Evolutionary conservation across 2,888 invertebrate genomes (phyloP), one percentile per base, ranked within the genome.

Genomic region (Herminia tarsipennalis): DNA sequence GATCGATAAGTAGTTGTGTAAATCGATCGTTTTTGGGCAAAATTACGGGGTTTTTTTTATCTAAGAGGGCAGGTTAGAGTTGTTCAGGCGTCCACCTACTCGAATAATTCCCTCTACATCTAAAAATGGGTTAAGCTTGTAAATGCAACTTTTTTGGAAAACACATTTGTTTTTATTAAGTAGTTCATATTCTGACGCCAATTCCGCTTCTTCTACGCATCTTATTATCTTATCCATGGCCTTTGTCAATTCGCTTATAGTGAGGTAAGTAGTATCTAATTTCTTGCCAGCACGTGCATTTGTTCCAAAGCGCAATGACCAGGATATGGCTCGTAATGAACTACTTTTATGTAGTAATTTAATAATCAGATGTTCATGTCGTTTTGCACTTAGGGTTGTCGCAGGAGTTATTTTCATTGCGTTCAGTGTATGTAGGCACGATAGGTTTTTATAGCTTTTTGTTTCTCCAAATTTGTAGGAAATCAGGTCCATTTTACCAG

Each of bases 401-500:
- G 13, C n/a, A 32, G 21, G 22, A 14, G 14, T 40, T 33, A 21
- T n/a, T n/a, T n/a, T 1, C 25, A 8, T 10, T 35, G 29, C n/a
- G 14, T 13, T 32, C 6, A 21, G 41, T 12, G 28, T 25, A 25
- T 13, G 36, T 20, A 24, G 10, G 16, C 14, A 36, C 4, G 24
- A 13, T 20, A 1, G n/a, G 3, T 27, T 27, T 6, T 5, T 27
- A 2, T 17, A 10, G 14, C 1, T 4, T 12, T 25, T 16, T 24
- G 0, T 2, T 14, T 17, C 16, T 16, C 1, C 4, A 13, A 22
- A n/a, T 34, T 34, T 22, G 21, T 9, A 37, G 2, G n/a, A 36
- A 36, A 3, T 17, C 14, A 6, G 46, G 45, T 2, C 64, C 61
- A 8, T 61, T 32, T 18, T 55, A 58, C 12, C 60, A 60, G 6